A percentile compares a stretch with the other conserved stretches of the same genome.
Evolutionary conservation across 2,888 invertebrate species (phyloP).

Genomic region (Cosmorhoe ocellata): DNA sequence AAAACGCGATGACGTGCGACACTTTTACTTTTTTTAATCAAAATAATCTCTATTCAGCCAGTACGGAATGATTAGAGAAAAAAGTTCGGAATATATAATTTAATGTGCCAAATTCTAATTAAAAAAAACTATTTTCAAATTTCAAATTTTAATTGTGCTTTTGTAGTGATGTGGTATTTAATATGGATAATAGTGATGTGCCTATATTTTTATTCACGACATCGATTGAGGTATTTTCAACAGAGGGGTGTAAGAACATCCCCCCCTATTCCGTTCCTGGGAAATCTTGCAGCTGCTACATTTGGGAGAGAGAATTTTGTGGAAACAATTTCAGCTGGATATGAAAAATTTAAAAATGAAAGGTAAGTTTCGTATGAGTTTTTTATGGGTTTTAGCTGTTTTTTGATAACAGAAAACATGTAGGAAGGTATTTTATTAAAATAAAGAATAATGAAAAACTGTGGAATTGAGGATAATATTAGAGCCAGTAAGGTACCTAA

Average conservation of each 20-base stretch:
- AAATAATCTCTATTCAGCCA: neutral
- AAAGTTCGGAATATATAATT: too few species aligned
- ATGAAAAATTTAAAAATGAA: constrained; percentile 56
- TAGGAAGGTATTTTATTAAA: too few species aligned
- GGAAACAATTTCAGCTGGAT: constrained; percentile 57
- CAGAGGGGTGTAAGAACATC: constrained; percentile 51
- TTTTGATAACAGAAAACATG: too few species aligned
- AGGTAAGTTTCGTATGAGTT: constrained; percentile 38
- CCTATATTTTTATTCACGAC: constrained; percentile 49
- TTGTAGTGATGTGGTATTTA: constrained; percentile 46
- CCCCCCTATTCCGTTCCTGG: constrained; percentile 56
- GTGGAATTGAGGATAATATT: too few species aligned
- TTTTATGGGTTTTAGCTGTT: too few species aligned
- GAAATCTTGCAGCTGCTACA: constrained; percentile 61
- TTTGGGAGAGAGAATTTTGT: constrained; percentile 60
- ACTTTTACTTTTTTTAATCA: neutral
- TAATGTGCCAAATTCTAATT: neutral
- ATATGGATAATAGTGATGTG: constrained; percentile 47
- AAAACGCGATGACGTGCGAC: constrained; percentile 1
- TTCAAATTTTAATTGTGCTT: neutral
- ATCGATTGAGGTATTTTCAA: constrained; percentile 54
- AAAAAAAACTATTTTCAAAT: neutral
- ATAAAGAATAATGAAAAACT: too few species aligned
- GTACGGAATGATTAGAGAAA: neutral
- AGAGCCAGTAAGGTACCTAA: too few species aligned